phyloP scores from a whole-genome alignment of 2,797 vertebrate genomes.

The Pelobates cultripes region DNA sequence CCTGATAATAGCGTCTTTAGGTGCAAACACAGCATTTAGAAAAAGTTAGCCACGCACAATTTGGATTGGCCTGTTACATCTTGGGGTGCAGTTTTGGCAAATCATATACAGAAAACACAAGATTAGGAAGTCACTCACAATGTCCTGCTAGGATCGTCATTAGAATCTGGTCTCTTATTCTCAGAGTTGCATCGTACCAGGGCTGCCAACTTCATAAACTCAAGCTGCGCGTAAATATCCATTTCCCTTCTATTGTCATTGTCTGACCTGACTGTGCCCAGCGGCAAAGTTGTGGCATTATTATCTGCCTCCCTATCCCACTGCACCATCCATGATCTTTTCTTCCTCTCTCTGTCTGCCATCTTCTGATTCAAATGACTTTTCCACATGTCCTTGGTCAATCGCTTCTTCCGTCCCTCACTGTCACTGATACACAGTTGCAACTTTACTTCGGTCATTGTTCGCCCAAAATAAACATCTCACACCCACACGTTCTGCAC shows the following conservation, averaged over 20 bases:
- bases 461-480: no score
- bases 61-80: not conserved
- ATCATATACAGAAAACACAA: not conserved
- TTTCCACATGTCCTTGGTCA: not conserved
- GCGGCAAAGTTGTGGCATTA: not conserved
- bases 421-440: not conserved
- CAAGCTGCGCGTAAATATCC: not conserved
- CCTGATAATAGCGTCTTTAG: not conserved
- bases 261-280: not conserved
- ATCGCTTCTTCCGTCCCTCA: not conserved
- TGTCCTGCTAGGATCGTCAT: no score
- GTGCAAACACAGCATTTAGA: no score
- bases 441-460: not conserved
- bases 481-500: no score
- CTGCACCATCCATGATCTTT: not conserved
- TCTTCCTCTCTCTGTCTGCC: not conserved
- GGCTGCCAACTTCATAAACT: constrained; percentile 12
- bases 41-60: not conserved
- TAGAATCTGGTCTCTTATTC: not conserved
- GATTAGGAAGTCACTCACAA: not conserved
- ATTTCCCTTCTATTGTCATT: not conserved
- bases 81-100: not conserved
- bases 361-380: not conserved
- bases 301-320: constrained; percentile 6
- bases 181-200: not conserved